phyloP scores from a whole-genome alignment of 2,888 invertebrate species.

The Axea sp. region DNA sequence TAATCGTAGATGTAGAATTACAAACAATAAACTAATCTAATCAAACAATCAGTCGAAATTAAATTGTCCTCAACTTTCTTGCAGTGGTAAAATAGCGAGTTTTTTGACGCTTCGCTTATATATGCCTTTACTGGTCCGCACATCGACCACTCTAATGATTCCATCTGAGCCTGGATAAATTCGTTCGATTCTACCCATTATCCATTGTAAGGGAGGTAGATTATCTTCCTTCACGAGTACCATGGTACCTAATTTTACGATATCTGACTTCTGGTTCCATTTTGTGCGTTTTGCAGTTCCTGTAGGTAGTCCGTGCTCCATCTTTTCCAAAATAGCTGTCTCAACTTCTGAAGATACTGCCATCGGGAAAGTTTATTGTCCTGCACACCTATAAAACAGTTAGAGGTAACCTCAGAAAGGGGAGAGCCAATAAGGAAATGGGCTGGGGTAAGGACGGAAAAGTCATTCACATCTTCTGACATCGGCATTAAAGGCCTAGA shows the following conservation, averaged over 20 bases:
- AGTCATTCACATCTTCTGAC: conserved; percentile 51
- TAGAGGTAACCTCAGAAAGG: not conserved
- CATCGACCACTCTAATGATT: not conserved
- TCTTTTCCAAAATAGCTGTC: not conserved
- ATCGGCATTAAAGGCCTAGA: conserved; percentile 42
- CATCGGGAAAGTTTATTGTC: not conserved
- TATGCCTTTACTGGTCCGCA: not conserved
- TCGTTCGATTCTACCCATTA: not conserved
- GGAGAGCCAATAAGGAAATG: conserved; percentile 64
- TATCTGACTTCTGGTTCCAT: not conserved
- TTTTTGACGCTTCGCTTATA: not conserved
- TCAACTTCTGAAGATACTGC: not conserved
- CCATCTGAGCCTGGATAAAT: not conserved
- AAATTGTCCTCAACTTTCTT: too few relatives aligned
- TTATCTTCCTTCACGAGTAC: not conserved
- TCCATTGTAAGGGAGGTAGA: not conserved
- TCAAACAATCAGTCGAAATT: too few relatives aligned
- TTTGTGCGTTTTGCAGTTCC: not conserved
- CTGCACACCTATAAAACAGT: not conserved
- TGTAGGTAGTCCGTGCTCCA: not conserved
- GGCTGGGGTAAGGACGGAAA: conserved; percentile 64
- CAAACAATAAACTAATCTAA: not conserved
- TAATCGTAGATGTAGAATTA: not conserved
- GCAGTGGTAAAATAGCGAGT: not conserved
- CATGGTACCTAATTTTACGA: not conserved